Evolutionary conservation across 2,888 invertebrate species (phyloP), one percentile per base, ranked within the genome.

Genomic region (Mantis religiosa): DNA sequence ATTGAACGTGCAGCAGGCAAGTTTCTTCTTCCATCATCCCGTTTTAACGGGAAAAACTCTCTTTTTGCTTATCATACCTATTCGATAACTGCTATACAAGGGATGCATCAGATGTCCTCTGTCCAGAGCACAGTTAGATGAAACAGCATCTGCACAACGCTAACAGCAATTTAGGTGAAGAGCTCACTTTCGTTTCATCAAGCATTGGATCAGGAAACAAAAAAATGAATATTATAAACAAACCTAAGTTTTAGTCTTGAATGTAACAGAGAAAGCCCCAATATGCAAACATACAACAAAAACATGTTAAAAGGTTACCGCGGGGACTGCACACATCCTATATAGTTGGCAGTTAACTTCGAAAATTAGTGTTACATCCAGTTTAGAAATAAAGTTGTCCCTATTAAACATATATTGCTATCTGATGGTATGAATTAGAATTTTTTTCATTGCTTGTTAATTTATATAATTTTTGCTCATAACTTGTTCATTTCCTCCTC

Each of bases 21-120:
- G 87, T 30, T 30, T 87, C 54, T 71, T 71, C 34, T 34, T 82
- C 87, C 87, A 82, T 15, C 87, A 27, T 87, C 71, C 87, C 87
- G 87, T 87, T 87, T 82, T 82, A 87, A 87, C 87, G 87, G 87
- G 87, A 87, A 87, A 87, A 84, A 14, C 28, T 25, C 34, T 84
- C 34, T 30, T 84, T 84, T 28, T 84, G 25, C 34, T 84, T 83
- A 83, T 83, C 54, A 71, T 71, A 71, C 6, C 54, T 20, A 15
- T 71, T 25, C 54, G 20, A 71, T 71, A 71, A 71, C 54, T 25
- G 15, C 54, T 71, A 71, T 71, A 71, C 15, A 71, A 71, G 54
- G 25, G 54, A 15, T 71, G 54, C 54, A 71, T 15, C 54, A 71
- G 54, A 71, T 54, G 54, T 71, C 54, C 41, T 71, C 54, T 71